Conservation (phyloP, 2,797 vertebrate species). For the Triplophysa yarkandensis region DNA sequence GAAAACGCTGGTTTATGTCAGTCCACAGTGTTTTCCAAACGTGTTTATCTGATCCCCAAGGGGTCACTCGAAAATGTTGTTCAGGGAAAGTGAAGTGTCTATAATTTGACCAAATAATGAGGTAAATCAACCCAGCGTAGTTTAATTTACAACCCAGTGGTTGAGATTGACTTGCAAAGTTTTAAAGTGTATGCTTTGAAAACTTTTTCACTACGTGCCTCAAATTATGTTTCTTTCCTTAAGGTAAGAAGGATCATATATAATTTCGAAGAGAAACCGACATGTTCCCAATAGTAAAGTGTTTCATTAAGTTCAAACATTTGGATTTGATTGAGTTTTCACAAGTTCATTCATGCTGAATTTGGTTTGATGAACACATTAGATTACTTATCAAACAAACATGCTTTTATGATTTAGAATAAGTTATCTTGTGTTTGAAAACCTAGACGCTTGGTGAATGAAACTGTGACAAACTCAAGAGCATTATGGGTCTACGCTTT, state of each 20-base stretch:
- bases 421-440: conserved; percentile 1
- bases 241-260: not conserved
- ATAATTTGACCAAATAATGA: no score
- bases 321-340: not conserved
- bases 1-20: no score
- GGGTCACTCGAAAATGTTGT: no score
- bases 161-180: no score
- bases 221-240: not conserved
- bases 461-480: conserved; percentile 41
- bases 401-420: not conserved
- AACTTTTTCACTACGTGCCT: not conserved
- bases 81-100: no score
- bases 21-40: no score
- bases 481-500: not conserved
- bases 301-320: not conserved
- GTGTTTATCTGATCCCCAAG: no score
- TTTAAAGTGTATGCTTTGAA: not conserved
- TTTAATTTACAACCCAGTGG: no score
- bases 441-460: conserved; percentile 39
- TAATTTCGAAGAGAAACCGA: not conserved
- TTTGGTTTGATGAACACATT: not conserved
- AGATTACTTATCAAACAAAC: not conserved
- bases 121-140: no score
- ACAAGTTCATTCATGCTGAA: not conserved
- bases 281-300: not conserved